Conservation (phyloP, 2,113 vertebrate species). For the Columba janthina region DNA sequence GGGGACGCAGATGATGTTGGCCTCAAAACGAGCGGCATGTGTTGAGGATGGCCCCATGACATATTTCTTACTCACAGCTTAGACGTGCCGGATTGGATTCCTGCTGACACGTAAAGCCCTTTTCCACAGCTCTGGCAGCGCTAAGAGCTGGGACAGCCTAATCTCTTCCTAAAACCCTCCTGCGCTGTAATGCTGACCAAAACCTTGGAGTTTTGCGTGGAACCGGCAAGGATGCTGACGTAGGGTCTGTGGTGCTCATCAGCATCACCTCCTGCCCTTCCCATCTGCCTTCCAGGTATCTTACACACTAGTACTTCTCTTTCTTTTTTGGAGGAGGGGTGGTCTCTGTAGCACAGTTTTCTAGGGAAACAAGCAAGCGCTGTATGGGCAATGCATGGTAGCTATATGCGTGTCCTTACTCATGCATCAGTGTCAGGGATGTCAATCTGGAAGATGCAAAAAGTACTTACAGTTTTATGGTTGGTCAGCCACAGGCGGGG, state of each 20-base stretch:
- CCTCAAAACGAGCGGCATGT: rapidly evolving
- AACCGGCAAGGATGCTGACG: rapidly evolving
- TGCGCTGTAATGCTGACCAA: neutral
- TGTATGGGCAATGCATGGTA: rapidly evolving
- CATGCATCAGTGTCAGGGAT: neutral
- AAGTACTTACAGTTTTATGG: neutral
- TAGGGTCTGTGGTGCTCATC: neutral
- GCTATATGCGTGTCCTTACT: rapidly evolving
- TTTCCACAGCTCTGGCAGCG: neutral
- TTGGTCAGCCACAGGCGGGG: neutral
- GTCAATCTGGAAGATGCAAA: neutral
- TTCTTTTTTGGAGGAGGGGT: neutral
- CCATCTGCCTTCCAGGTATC: neutral
- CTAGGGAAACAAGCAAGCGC: neutral
- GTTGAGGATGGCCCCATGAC: neutral
- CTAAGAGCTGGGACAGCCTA: slow-evolving; percentile 14
- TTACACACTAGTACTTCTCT: rapidly evolving
- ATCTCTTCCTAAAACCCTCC: neutral
- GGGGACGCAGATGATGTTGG: neutral
- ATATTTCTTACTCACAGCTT: slow-evolving; percentile 8
- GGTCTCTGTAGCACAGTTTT: neutral
- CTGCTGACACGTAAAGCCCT: neutral
- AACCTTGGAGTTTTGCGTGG: neutral
- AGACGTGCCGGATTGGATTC: neutral
- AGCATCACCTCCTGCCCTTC: neutral